Percentiles rank a stretch among this genome's conserved stretches.
These are phyloP conservation scores for Armadillidium nasatum DNA, from an alignment of 1,140 invertebrate genomes.

Conservation along the genomic window DNA sequence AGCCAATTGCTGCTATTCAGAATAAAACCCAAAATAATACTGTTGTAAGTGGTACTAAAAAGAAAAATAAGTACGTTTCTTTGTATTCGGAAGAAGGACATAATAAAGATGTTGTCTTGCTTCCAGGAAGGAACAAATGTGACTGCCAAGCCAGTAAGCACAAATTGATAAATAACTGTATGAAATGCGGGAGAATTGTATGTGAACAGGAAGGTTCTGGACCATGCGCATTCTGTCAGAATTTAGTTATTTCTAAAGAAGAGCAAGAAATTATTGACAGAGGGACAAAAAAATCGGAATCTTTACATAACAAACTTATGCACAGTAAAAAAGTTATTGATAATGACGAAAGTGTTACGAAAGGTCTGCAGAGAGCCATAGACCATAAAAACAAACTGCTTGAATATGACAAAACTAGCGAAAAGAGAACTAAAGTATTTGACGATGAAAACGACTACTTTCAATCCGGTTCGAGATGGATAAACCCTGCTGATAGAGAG, in stretches of 20 bases:
- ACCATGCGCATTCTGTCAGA: constrained; percentile 87
- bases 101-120: constrained; percentile 58
- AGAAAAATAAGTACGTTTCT: constrained; percentile 70
- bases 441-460: constrained; percentile 95
- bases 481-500: constrained; percentile 64
- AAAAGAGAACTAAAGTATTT: constrained; percentile 79
- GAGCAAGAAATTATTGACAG: constrained; percentile 64
- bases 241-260: constrained; percentile 67
- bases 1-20: not conserved
- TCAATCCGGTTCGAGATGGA: constrained; percentile 72
- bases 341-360: constrained; percentile 45
- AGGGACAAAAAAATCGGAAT: constrained; percentile 64
- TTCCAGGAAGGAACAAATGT: constrained; percentile 71
- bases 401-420: constrained; percentile 79
- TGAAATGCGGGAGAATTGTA: constrained; percentile 88
- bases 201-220: constrained; percentile 95
- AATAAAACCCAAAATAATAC: constrained; percentile 13
- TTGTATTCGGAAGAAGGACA: constrained; percentile 66
- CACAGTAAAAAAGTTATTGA: constrained; percentile 49
- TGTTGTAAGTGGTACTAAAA: constrained; percentile 53
- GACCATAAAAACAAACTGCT: constrained; percentile 75
- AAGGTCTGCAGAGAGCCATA: constrained; percentile 61
- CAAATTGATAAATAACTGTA: constrained; percentile 85
- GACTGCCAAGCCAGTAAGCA: constrained; percentile 90
- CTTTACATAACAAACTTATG: constrained; percentile 65